Evolutionary conservation across 2,113 vertebrate genomes (phyloP), one percentile per base, ranked within the genome.

Genomic region (Boulengeromyrus knoepffleri): DNA sequence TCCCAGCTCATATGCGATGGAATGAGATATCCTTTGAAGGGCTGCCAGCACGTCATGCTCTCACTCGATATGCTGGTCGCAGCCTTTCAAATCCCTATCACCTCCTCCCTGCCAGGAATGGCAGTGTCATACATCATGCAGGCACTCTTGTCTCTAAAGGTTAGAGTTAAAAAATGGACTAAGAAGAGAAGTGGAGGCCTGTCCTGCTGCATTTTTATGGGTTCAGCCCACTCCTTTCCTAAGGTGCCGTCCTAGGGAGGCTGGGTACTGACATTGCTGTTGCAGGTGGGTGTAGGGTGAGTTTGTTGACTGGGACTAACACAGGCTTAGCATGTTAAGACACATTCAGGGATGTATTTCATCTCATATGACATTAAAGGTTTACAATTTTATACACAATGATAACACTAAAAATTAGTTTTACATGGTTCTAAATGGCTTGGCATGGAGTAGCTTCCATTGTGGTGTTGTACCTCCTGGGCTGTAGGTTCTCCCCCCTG

Each of bases 21-120:
- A 96, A 96, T 97, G 96, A 97, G 97, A 97, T 96, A 96, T 96
- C 95, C 96, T 97, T 96, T 96, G 96, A 97, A 96, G 95, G 96
- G 95, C 92, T 95, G 96, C 96, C 95, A 97, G 96, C 94, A 95
- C 96, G 96, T 95, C 96, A 49, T 19, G 62, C 96, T 95, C 93
- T 95, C 93, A 94, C 94, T 92, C 95, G 96, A 96, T 96, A 96
- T 94, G 95, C 94, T 94, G 95, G 95, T 96, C 95, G 95, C 96
- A 95, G 95, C 96, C 96, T 96, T 96, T 96, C 96, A 96, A 96
- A 96, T 94, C 95, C 92, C 31, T 95, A 96, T 96, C 93, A 95
- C 95, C 96, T 96, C 94, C 94, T 96, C 77, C 45, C 90, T 80
- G 47, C 90, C 74, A 42, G 84, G 90, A 89, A 89, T 89, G 91